Conservation (phyloP, 2,797 vertebrate genomes). For the Notamacropus eugenii region DNA sequence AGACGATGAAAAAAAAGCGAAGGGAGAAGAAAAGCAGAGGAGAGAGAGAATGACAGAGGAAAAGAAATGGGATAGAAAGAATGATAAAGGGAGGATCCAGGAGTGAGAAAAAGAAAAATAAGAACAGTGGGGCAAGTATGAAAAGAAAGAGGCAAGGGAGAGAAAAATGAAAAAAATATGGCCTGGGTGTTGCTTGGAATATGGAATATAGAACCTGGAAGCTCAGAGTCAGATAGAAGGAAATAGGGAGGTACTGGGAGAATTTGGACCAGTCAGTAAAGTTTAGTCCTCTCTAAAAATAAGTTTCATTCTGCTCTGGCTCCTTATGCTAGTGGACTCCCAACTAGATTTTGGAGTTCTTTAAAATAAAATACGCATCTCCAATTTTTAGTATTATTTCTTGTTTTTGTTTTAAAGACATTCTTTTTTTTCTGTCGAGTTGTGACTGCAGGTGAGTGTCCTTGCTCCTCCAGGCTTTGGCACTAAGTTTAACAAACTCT, state of each 20-base stretch:
- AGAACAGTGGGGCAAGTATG: not conserved
- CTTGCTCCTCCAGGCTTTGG: not conserved
- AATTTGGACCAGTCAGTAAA: not conserved
- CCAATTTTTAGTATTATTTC: not conserved
- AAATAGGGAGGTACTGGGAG: not conserved
- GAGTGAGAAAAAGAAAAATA: not conserved
- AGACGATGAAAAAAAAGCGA: not conserved
- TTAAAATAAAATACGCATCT: not conserved
- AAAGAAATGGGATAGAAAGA: not conserved
- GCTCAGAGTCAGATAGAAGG: not conserved
- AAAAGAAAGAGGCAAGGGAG: not conserved
- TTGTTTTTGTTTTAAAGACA: not conserved
- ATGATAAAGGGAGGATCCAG: not conserved
- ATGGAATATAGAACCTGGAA: not conserved
- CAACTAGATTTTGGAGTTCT: not conserved
- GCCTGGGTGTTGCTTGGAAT: not conserved
- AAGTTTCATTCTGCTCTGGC: not conserved
- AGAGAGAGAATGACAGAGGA: not conserved
- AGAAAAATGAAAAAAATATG: not conserved
- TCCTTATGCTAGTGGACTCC: not conserved
- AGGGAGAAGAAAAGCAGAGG: not conserved
- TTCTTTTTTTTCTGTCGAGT: not conserved
- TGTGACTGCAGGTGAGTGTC: not conserved
- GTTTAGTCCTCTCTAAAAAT: not conserved
- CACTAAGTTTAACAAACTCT: not conserved